Base-by-base conservation (phyloP, 2,797 vertebrate species). In the Bryconaethiops microstoma region DNA sequence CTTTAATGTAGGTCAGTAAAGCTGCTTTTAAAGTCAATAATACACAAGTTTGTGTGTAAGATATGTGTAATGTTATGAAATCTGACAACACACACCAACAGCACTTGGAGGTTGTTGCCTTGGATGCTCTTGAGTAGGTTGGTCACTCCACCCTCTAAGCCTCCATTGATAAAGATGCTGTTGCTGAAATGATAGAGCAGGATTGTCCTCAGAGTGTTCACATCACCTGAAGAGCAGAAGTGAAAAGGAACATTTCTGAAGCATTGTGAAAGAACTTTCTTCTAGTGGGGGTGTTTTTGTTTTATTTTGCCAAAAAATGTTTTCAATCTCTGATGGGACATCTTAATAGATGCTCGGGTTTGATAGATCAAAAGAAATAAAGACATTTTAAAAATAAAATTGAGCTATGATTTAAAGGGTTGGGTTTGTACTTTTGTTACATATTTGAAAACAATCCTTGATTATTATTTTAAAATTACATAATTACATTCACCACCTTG, bases 181-280 rank as follows among this genome's bases (percentile, higher is more conserved):
- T 93, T 94, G 40, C 92, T 96, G 88, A 99, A 88, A 88, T 99
- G 98, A 86, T 99, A 99, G 65, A 99, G 95, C 81, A 99, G 94
- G 82, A 99, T 97, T 81, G 95, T 95, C 86, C 95, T 95, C 87
- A 99, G 92, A 75, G 91, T 91, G 64, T 95, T 96, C 88, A 92
- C 86, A 87, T 99, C 95, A 68, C 92, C 98, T 99, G 81, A 39
- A 68, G 21, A 64, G 59, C 52, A 78, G 29, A 10, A 2, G 5
- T 9, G 16, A 17, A 71, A 75, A 35, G 29, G 19, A 45, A 19
- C 39, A 5, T 23, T 7, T 17, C 21, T 67, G 23, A 67, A 17
- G 5, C 16, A 68, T 54, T 23, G 12, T 9, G 8, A 7, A 23
- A 50, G 13, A 21, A 48, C 13, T 5, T 10, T 16, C 0, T 63